Conservation (phyloP, 2,113 vertebrate genomes). For the Orientallactaga bullata region DNA sequence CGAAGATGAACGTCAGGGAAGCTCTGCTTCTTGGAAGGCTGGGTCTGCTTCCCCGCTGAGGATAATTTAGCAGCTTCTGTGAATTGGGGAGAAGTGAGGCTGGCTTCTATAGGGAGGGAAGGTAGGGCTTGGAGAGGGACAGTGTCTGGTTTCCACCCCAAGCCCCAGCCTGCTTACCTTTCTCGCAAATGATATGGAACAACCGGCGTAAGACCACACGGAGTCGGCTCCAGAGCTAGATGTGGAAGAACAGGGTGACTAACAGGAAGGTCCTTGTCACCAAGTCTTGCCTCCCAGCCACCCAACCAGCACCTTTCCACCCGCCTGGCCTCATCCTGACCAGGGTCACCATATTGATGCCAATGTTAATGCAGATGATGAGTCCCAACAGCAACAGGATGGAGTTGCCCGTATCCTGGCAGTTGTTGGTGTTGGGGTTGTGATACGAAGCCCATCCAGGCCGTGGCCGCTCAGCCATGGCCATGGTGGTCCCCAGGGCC, state of each 20-base stretch:
- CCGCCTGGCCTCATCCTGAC: slow-evolving; percentile 57
- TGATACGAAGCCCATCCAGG: slow-evolving; percentile 31
- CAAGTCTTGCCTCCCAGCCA: background rate
- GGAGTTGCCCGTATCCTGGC: slow-evolving; percentile 77
- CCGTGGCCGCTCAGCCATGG: slow-evolving; percentile 62
- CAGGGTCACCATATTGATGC: slow-evolving; percentile 80
- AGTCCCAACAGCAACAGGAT: slow-evolving; percentile 75
- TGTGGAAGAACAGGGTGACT: slow-evolving; percentile 62
- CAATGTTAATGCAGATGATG: slow-evolving; percentile 78
- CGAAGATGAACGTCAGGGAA: slow-evolving; percentile 52
- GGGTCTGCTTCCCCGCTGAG: slow-evolving; percentile 1
- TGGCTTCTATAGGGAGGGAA: background rate
- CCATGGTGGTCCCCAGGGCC: slow-evolving; percentile 71
- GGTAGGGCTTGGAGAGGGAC: background rate
- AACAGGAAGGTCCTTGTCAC: background rate
- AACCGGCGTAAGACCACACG: slow-evolving; percentile 56
- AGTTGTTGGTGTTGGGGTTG: slow-evolving; percentile 60
- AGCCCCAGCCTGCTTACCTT: slow-evolving; percentile 69
- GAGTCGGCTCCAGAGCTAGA: slow-evolving; percentile 76
- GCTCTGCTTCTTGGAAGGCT: background rate
- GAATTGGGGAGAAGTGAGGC: background rate
- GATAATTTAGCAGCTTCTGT: slow-evolving; percentile 56
- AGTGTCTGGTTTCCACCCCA: background rate
- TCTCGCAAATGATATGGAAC: slow-evolving; percentile 71
- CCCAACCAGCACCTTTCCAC: background rate